These are phyloP conservation scores for Drosophila mimetica DNA, from an alignment of 2,888 invertebrate genomes.

Conservation along the genomic window DNA sequence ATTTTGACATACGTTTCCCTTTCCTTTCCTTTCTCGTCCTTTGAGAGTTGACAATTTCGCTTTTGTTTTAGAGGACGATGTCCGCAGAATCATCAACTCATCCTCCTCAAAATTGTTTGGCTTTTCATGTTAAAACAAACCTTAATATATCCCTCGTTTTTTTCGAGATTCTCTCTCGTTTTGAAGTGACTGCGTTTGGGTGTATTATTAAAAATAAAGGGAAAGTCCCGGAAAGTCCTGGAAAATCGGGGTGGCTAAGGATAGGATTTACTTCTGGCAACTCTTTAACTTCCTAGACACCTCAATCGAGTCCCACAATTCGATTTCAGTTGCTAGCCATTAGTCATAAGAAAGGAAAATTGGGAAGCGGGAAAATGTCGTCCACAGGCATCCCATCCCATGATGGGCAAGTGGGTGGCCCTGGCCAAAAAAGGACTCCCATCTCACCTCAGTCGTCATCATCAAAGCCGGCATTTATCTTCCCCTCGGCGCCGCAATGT, in stretches of 20 bases:
- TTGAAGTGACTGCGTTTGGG: constrained; percentile 51
- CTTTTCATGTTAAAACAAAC: constrained; percentile 35
- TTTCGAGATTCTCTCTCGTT: constrained; percentile 25
- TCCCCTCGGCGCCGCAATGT: constrained; percentile 42
- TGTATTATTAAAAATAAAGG: constrained; percentile 46
- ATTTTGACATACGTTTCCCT: constrained; percentile 40
- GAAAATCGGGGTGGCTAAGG: constrained; percentile 38
- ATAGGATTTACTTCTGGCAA: constrained; percentile 40
- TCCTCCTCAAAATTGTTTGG: constrained; percentile 3
- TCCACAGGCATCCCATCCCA: constrained; percentile 65
- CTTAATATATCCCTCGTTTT: constrained; percentile 31
- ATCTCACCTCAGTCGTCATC: constrained; percentile 47
- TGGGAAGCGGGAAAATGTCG: constrained; percentile 61
- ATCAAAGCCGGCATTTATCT: constrained; percentile 78
- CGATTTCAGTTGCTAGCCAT: constrained; percentile 60
- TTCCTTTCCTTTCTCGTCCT: neutral
- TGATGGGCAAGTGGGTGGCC: constrained; percentile 21
- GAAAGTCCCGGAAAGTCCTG: constrained; percentile 8
- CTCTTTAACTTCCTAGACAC: constrained; percentile 60
- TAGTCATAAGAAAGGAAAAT: constrained; percentile 69
- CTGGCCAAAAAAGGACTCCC: constrained; percentile 26
- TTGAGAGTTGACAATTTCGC: constrained; percentile 45
- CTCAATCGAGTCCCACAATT: constrained; percentile 68
- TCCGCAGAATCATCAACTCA: constrained; percentile 24
- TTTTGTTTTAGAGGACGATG: constrained; percentile 59